Evolutionary conservation across 2,797 vertebrate species (phyloP), one percentile per base, ranked within the genome.

Genomic region (Neosalanx taihuensis): DNA sequence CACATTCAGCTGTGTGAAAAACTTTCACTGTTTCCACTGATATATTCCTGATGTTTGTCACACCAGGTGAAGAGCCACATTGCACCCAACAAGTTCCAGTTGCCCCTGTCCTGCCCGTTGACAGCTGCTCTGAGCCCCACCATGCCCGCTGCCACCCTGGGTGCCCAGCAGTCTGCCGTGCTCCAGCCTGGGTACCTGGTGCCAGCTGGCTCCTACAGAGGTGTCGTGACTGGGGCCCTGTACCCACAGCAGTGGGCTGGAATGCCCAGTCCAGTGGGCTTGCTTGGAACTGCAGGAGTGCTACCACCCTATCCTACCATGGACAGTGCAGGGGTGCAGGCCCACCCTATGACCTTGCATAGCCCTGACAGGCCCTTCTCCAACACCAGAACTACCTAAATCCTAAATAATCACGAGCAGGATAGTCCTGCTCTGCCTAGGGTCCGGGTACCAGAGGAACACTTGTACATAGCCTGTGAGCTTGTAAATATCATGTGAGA

Each of bases 331-430:
- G 88, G 90, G 78, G 73, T 93, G 75, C 93, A 87, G 57, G 58
- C 87, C 71, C 93, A 92, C 81, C 93, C 95, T 0, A 70, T 84
- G 79, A 84, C 86, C 5, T 80, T 92, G 79, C 88, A 82, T 84
- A 91, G 87, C 2, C 86, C 94, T 0, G 79, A 90, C 5, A 86
- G 84, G 46, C 72, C 85, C 0, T 89, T 83, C 49, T 79, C 91
- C 1, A 91, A 94, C 58, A 90, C 94, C 73, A 92, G 91, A 76
- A 93, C 94, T 91, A 92, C 88, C 10, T 96, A 90, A 92, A 75
- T 60, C 51, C 46, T 68, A 58, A n/a, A 67, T 56, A 68, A 17
- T n/a, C 74, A 9, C n/a, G 68, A 57, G 72, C 64, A 66, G 67
- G 67, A 77, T 72, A 61, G 71, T 72, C 69, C 64, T 69, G 64